Evolutionary conservation across 2,888 invertebrate species (phyloP), one percentile per base, ranked within the genome.

Genomic region (Teinopalpus imperialis): DNA sequence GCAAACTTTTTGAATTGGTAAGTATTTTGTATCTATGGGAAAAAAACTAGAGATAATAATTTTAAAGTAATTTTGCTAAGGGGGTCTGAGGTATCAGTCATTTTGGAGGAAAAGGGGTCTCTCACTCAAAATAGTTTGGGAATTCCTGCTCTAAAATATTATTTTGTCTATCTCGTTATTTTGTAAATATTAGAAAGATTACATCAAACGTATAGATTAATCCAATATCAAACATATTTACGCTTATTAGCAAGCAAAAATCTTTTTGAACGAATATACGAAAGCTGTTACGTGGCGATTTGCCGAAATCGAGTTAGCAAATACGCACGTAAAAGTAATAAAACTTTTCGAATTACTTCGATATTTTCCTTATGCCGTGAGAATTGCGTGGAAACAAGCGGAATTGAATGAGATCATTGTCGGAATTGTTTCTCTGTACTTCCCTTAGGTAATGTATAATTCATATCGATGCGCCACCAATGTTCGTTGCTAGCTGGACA

Each of bases 381-480:
- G 54, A 54, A 57, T 54, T 46, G 54, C 49, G 42, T 50, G 49
- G 49, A 55, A 57, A 59, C 53, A 52, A 51, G 49, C 36, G 41
- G 53, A 58, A 59, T 62, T 54, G 54, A 60, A 60, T 61, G 57
- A 57, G 56, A 59, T 61, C 57, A 59, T 61, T 51, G 51, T 53
- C 53, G 54, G 63, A 66, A 69, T 61, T 62, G 66, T 67, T 63
- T 58, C 60, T 55, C 57, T 57, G 59, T 60, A 56, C 53, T 48
- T 54, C 56, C 61, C 59, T 63, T 36, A 43, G 51, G 61, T 74
- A 67, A 82, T 85, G 79, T 77, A 77, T 85, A 80, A 85, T 85
- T 85, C 83, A 85, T 83, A 66, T 70, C 57, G 51, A 51, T 55
- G 61, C 56, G 65, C 61, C 65, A 57, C 60, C 55, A 54, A 63